Conservation (phyloP, 92 coral and sea anemone species). For the Epizoanthus rinbou region DNA sequence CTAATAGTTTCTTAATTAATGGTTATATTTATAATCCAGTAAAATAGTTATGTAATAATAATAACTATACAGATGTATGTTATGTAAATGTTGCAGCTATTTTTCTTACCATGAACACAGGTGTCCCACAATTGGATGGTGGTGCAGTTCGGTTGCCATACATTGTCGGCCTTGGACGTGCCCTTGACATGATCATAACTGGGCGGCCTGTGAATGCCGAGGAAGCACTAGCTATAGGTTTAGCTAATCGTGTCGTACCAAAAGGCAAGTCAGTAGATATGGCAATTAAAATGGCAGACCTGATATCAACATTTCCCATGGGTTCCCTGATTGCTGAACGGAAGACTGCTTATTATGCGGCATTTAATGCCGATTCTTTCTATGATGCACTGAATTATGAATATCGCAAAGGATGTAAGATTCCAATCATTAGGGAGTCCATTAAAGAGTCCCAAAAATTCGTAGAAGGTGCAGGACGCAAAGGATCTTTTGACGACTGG, state of each 20-base stretch:
- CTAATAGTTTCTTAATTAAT: no score
- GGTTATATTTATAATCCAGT: no score
- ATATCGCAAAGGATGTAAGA: constrained; percentile 65
- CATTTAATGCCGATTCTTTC: constrained; percentile 79
- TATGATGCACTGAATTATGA: constrained; percentile 85
- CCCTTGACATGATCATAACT: constrained; percentile 86
- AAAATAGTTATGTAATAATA: no score
- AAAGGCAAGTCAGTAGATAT: constrained; percentile 75
- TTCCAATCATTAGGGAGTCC: constrained; percentile 63
- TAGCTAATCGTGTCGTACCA: constrained; percentile 84
- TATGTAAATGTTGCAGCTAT: no score
- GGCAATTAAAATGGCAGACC: constrained; percentile 67
- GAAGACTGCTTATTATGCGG: constrained; percentile 74
- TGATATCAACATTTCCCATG: constrained; percentile 74
- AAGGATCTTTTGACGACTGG: constrained; percentile 84
- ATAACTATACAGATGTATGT: no score
- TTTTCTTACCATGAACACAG: constrained; percentile 28
- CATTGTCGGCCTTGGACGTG: constrained; percentile 88
- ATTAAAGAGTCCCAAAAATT: constrained; percentile 80
- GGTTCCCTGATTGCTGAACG: constrained; percentile 79
- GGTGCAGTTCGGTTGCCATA: constrained; percentile 87
- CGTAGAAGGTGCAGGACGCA: constrained; percentile 78
- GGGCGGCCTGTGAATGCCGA: constrained; percentile 85
- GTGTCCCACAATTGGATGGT: constrained; percentile 89
- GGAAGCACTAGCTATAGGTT: constrained; percentile 79